Evolutionary conservation across 2,888 invertebrate genomes (phyloP).

Genomic region (Drosophila neoperkinsi): DNA sequence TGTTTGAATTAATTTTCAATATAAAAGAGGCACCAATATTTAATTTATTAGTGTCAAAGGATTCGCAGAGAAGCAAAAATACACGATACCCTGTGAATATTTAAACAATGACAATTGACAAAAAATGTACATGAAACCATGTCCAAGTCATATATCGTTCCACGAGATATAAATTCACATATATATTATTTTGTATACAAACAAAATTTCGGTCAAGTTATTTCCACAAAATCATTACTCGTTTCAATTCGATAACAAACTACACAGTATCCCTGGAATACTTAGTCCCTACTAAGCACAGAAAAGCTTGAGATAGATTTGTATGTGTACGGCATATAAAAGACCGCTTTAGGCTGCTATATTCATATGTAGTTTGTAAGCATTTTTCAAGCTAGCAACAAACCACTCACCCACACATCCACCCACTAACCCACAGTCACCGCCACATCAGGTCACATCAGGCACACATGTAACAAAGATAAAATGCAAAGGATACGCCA

Average conservation of each 20-base stretch:
- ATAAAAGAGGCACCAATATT: constrained; percentile 26
- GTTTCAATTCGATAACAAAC: neutral
- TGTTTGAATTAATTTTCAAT: constrained; percentile 56
- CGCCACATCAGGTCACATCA: neutral
- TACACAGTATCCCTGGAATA: neutral
- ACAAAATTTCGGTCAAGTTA: neutral
- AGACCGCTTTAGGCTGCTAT: neutral
- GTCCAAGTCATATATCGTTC: too few species aligned
- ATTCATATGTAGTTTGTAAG: constrained; percentile 6
- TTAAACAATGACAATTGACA: neutral
- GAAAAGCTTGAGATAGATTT: neutral
- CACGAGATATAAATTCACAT: neutral
- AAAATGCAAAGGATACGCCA: constrained; percentile 47
- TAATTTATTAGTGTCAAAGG: constrained; percentile 70
- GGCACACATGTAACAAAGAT: constrained; percentile 51
- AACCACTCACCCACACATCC: neutral
- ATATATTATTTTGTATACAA: neutral
- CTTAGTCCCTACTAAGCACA: neutral
- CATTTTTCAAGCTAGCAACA: constrained; percentile 47
- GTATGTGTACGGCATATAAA: neutral
- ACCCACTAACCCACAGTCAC: constrained; percentile 1
- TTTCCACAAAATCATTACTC: neutral
- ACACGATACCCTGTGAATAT: constrained; percentile 27
- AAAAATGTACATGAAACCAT: neutral
- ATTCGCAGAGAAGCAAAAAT: constrained; percentile 28